A percentile compares a stretch with the other conserved stretches of the same genome.
These are phyloP conservation scores for Moxostoma hubbsi DNA, from an alignment of 2,797 vertebrate species.

Conservation along the genomic window DNA sequence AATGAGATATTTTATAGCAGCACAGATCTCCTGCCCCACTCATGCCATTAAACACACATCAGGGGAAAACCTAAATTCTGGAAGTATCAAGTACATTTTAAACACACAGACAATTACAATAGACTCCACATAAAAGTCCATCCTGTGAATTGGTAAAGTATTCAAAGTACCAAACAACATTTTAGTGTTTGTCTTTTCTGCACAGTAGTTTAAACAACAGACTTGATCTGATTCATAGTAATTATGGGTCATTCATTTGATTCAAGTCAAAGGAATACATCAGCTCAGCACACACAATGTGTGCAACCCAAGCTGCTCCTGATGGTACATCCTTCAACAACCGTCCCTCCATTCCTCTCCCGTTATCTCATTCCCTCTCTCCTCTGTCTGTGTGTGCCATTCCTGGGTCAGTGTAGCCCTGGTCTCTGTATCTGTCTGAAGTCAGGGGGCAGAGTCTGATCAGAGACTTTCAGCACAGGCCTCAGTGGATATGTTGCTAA, in stretches of 20 bases:
- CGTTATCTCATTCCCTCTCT: conserved; percentile 32
- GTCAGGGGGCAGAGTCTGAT: conserved; percentile 50
- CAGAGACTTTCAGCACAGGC: conserved; percentile 56
- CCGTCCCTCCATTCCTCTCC: conserved; percentile 47
- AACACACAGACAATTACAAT: no score
- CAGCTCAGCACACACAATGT: conserved; percentile 24
- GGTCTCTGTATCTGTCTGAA: conserved; percentile 52
- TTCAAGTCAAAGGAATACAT: neutral
- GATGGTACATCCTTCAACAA: conserved; percentile 50
- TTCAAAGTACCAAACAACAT: no score
- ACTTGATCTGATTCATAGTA: neutral
- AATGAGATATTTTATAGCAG: conserved; percentile 83
- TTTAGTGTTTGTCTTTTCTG: conserved; percentile 4
- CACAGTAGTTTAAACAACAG: conserved; percentile 22
- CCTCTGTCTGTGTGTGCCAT: conserved; percentile 45
- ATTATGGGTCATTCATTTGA: neutral
- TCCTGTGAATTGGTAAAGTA: no score
- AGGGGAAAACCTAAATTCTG: conserved; percentile 9
- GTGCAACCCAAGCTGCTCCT: conserved; percentile 49
- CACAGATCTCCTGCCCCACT: conserved; percentile 73
- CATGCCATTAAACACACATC: conserved; percentile 43
- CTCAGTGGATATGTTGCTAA: conserved; percentile 58
- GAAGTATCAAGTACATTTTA: conserved; percentile 15
- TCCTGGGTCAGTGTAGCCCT: conserved; percentile 49
- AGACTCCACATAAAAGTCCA: no score